phyloP scores from a whole-genome alignment of 2,113 vertebrate species.

The Sylvietta virens region DNA sequence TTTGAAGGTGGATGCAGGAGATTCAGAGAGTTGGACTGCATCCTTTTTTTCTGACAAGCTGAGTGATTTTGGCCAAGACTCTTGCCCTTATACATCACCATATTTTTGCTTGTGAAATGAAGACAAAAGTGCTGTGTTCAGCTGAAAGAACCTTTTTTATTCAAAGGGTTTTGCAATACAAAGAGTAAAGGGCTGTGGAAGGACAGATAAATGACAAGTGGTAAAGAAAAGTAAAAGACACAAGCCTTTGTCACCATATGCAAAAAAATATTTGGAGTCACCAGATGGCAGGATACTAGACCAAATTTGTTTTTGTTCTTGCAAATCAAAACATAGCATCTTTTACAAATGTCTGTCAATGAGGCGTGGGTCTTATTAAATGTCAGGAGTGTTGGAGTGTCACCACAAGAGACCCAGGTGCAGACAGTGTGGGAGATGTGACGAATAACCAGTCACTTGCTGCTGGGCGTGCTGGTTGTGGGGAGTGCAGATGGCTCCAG shows the following conservation, averaged over 20 bases:
- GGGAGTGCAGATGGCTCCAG: neutral
- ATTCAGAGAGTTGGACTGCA: neutral
- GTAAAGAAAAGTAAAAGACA: neutral
- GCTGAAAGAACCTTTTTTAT: neutral
- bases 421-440: neutral
- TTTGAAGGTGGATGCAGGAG: neutral
- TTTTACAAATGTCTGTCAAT: neutral
- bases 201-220: neutral
- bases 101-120: neutral
- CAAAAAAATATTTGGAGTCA: conserved; percentile 10
- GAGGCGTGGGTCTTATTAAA: neutral
- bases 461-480: accelerated
- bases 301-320: neutral
- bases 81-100: neutral
- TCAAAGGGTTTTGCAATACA: neutral
- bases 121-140: neutral
- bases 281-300: conserved; percentile 36
- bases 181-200: neutral
- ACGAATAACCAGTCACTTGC: neutral
- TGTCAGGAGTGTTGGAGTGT: neutral
- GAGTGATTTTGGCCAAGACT: neutral
- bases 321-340: neutral
- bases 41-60: neutral
- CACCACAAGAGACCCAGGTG: neutral
- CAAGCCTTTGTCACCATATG: neutral